Percentiles rank a stretch among this genome's conserved stretches.
Conservation (phyloP, 2,797 vertebrate genomes). For the Zonotrichia albicollis region DNA sequence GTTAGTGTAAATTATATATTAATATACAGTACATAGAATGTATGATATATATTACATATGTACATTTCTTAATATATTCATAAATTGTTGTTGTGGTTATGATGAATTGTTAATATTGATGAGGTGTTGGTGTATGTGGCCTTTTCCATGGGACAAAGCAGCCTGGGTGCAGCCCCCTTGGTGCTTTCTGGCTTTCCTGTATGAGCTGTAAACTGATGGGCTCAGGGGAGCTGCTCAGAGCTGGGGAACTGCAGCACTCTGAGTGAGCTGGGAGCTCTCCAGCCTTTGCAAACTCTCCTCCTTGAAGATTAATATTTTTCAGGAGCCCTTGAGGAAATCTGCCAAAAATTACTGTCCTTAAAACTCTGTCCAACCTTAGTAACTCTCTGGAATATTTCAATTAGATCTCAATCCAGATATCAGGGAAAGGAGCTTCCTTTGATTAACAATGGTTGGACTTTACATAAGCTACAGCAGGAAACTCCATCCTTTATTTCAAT, state of each 20-base stretch:
- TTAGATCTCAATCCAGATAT: slow-evolving; percentile 24
- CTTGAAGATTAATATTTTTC: background rate
- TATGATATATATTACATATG: background rate
- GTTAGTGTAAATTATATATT: background rate
- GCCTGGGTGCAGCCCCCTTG: no score
- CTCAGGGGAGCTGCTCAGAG: background rate
- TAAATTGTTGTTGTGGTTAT: background rate
- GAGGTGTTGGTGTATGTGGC: background rate
- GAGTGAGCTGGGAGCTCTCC: background rate
- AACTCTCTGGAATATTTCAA: background rate
- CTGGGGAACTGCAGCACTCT: background rate
- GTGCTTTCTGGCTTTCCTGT: background rate
- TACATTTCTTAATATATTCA: background rate
- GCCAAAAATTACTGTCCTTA: background rate
- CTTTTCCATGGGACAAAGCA: background rate
- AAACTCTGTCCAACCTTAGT: background rate
- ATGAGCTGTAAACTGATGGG: background rate
- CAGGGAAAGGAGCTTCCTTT: slow-evolving; percentile 15
- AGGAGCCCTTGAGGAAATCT: background rate
- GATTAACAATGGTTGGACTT: slow-evolving; percentile 34
- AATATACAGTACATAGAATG: no score
- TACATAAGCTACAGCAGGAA: slow-evolving; percentile 7
- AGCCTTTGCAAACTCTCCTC: background rate
- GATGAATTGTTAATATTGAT: background rate
- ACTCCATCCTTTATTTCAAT: background rate